Conservation (phyloP, 2,888 invertebrate genomes). For the Yponomeuta plumbellus region DNA sequence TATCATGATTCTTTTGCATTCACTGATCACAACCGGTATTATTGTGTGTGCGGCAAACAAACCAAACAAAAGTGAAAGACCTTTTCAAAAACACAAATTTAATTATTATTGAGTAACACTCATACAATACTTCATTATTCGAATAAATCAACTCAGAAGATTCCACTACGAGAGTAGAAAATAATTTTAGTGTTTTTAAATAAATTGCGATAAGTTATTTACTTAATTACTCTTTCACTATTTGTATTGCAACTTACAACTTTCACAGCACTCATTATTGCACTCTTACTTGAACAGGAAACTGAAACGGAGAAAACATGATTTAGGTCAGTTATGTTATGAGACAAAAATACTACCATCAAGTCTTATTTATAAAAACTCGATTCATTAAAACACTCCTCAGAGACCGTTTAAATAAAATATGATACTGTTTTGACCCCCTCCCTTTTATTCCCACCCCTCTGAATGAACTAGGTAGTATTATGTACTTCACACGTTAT, state of each 20-base stretch:
- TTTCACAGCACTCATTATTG: neutral
- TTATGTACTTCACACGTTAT: too few species aligned
- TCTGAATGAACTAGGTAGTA: too few species aligned
- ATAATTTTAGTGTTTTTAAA: neutral
- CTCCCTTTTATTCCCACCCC: too few species aligned
- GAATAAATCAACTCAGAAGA: neutral
- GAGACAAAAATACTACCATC: too few species aligned
- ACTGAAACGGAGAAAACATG: slow-evolving; percentile 55
- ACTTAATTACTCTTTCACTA: neutral
- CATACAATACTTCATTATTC: neutral
- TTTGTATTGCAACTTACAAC: neutral
- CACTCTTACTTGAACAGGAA: slow-evolving; percentile 70
- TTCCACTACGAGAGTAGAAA: too few species aligned
- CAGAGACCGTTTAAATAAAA: too few species aligned
- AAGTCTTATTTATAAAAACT: too few species aligned
- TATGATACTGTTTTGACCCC: too few species aligned
- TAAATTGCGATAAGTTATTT: neutral
- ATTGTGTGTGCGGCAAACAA: too few species aligned
- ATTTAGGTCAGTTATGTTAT: neutral
- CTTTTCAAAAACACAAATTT: neutral
- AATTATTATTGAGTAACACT: slow-evolving; percentile 1
- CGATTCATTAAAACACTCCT: too few species aligned
- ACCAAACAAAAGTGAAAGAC: neutral
- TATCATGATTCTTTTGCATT: too few species aligned
- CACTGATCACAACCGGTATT: too few species aligned